Evolutionary conservation across 2,888 invertebrate genomes (phyloP).

Genomic region (Drosophila acutilabella): DNA sequence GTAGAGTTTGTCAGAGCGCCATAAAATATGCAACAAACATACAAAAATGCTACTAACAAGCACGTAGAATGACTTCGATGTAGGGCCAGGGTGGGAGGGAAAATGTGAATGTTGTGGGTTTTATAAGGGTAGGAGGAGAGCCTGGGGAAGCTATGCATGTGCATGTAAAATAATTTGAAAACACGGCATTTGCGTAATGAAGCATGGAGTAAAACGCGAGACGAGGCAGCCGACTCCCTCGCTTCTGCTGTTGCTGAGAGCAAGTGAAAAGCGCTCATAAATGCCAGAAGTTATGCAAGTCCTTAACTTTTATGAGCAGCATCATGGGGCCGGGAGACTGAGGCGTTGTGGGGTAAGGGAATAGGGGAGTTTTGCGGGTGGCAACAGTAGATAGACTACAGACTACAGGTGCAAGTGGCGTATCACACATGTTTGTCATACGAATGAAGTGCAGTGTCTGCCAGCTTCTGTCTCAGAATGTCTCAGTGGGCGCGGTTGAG

Average conservation of each 20-base stretch:
- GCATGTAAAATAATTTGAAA: conserved; percentile 82
- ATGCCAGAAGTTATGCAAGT: conserved; percentile 75
- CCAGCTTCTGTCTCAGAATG: conserved; percentile 38
- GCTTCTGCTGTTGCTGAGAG: conserved; percentile 36
- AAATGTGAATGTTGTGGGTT: neutral
- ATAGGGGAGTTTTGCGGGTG: neutral
- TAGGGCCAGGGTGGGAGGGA: neutral
- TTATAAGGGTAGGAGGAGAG: neutral
- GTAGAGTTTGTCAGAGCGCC: conserved; percentile 46
- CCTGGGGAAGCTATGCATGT: conserved; percentile 11
- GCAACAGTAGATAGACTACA: conserved; percentile 52
- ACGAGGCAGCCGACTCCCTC: neutral
- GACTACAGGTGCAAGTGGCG: conserved; percentile 69
- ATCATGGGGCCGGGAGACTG: conserved; percentile 1
- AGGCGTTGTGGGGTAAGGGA: neutral
- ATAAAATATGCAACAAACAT: conserved; percentile 74
- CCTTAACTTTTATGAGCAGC: conserved; percentile 76
- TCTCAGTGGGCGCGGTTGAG: conserved; percentile 46
- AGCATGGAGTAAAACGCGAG: conserved; percentile 79
- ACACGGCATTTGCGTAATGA: conserved; percentile 84
- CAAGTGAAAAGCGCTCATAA: conserved; percentile 75
- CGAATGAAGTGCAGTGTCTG: conserved; percentile 46
- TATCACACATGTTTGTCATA: conserved; percentile 76
- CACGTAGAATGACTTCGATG: conserved; percentile 23
- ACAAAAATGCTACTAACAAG: conserved; percentile 53